phyloP scores from a whole-genome alignment of 1,140 invertebrate genomes.

The Telenomus remus region DNA sequence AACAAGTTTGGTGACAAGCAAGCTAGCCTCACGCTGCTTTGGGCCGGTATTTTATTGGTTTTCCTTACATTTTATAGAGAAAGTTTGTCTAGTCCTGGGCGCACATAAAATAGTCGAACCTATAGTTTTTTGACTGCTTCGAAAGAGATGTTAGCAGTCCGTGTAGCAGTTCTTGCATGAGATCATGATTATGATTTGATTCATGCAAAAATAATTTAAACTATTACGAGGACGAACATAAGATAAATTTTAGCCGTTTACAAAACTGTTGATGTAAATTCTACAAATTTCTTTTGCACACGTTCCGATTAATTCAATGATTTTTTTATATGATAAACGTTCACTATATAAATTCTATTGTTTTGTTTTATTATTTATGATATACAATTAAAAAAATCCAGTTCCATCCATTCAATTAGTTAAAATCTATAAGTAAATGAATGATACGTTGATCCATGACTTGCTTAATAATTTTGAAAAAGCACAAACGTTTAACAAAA shows the following conservation, averaged over 20 bases:
- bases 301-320: not conserved
- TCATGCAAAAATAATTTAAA: constrained; percentile 47
- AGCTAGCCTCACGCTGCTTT: constrained; percentile 53
- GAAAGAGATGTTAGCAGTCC: not conserved
- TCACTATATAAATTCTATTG: too few relatives aligned
- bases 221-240: constrained; percentile 27
- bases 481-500: too few relatives aligned
- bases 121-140: constrained; percentile 22
- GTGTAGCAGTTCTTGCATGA: not conserved
- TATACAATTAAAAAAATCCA: too few relatives aligned
- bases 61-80: constrained; percentile 55
- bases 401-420: too few relatives aligned
- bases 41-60: constrained; percentile 47
- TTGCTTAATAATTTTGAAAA: too few relatives aligned
- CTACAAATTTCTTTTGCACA: constrained; percentile 21
- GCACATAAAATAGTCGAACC: constrained; percentile 45
- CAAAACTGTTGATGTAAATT: constrained; percentile 46
- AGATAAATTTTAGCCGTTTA: constrained; percentile 41
- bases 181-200: constrained; percentile 41
- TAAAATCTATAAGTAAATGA: too few relatives aligned
- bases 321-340: constrained; percentile 22
- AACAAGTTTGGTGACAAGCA: constrained; percentile 60
- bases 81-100: constrained; percentile 38
- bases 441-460: too few relatives aligned
- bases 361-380: too few relatives aligned